Base-by-base conservation (phyloP, 2,888 invertebrate species). In the Nomada fucata region DNA sequence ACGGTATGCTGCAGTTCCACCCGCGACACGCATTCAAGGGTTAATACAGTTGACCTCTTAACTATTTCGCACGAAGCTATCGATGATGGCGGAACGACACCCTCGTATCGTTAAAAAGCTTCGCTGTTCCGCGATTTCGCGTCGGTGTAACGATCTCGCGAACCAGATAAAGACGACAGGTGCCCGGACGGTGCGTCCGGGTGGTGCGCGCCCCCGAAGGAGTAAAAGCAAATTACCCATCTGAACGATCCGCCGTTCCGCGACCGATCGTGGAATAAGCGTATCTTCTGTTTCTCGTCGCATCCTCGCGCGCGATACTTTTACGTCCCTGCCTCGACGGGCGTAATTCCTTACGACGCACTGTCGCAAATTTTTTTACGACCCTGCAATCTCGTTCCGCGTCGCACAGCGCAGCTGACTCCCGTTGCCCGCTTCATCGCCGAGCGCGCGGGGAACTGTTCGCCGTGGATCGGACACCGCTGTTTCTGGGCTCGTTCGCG, bases 211-310 rank as follows among this genome's bases (percentile, higher is more conserved):
- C n/a, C 23, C 26, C 44, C 11, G 9, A 23, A 11, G 42, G 13
- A 57, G 47, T 76, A 69, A 76, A 76, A 76, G 5, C 47, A 11
- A 76, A 76, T 67, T 60, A 67, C n/a, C 67, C 23, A 61, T 55
- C 4, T 13, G 23, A 47, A 29, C 36, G 36, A 61, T 53, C 36
- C 36, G 1, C 18, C 13, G 3, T 4, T 29, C 29, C 10, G 23
- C 23, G 50, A 29, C 13, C 13, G 26, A 65, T 65, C 52, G 47
- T 13, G 47, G 47, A 15, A 47, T 15, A 47, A 47, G 15, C 26
- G 36, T 60, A 47, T 67, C 67, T 52, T 50, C 20, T 47, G 44
- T 26, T 52, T 55, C 42, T 23, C 52, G 11, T n/a, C 60, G 15
- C 23, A 11, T 59, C 47, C 47, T 55, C 26, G 20, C 9, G 10